Percentiles rank a stretch among this genome's conserved stretches.
phyloP scores from a whole-genome alignment of 2,888 invertebrate genomes.

The Clistopyga incitator region DNA sequence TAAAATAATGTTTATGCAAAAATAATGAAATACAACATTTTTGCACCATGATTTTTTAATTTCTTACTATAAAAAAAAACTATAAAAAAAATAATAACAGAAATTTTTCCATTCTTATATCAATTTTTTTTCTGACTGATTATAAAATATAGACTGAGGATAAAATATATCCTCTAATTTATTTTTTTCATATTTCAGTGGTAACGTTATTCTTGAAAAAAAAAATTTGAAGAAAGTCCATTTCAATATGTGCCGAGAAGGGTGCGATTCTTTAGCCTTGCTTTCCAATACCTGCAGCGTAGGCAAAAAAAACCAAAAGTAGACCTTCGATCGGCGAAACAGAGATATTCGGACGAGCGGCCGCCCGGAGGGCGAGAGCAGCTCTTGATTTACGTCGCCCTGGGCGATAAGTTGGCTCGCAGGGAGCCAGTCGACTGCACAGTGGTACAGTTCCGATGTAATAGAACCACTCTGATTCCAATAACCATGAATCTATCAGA shows the following conservation, averaged over 20 bases:
- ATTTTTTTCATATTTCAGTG: neutral
- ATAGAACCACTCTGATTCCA: constrained; percentile 86
- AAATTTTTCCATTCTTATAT: too few relatives aligned
- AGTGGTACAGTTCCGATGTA: constrained; percentile 61
- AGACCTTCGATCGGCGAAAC: constrained; percentile 71
- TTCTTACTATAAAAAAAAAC: too few relatives aligned
- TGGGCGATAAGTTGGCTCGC: constrained; percentile 75
- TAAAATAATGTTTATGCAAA: neutral
- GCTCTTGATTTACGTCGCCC: constrained; percentile 79
- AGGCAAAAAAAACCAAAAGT: constrained; percentile 66
- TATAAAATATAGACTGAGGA: too few relatives aligned
- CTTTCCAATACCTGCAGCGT: constrained; percentile 66
- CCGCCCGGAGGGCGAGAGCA: constrained; percentile 57
- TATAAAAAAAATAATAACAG: too few relatives aligned
- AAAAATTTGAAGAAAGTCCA: constrained; percentile 3
- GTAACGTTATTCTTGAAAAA: neutral
- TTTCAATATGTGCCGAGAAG: neutral
- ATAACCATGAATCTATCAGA: constrained; percentile 93
- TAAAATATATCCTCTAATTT: too few relatives aligned
- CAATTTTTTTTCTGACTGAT: too few relatives aligned
- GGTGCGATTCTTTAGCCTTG: constrained; percentile 31
- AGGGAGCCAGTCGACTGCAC: constrained; percentile 40
- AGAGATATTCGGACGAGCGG: constrained; percentile 60
- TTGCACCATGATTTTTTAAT: too few relatives aligned
- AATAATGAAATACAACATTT: too few relatives aligned